Base-by-base conservation (phyloP, 2,113 vertebrate species). In the Baryphthengus martii region DNA sequence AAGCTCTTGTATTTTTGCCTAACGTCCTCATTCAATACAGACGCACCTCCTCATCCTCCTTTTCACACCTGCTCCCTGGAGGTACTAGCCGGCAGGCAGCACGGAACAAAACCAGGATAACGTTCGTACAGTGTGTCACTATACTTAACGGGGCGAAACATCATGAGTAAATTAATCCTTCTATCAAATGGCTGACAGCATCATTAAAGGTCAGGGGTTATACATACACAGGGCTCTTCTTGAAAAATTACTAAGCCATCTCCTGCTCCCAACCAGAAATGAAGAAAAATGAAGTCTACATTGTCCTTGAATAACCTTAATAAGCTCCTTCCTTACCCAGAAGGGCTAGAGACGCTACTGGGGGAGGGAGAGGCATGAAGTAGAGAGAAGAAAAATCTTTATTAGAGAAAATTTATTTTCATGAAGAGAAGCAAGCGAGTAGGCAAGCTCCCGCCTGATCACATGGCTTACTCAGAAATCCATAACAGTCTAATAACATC, bases 281-380 rank as follows among this genome's bases (percentile, higher is more conserved):
- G 33, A 74, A 39, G 35, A 85, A 67, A 93, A 90, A 80, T 50
- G 9, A 56, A 50, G 10, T 24, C 59, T 86, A 11, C 1, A 0
- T 4, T 73, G 31, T 18, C 74, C 78, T 59, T 55, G 33, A 61
- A 76, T 85, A 83, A 77, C 75, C 23, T 4, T 4, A 58, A 50
- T 35, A 67, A 89, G 23, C 44, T 26, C 29, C 39, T 70, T 39
- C 44, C 29, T 73, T 37, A 44, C 24, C 29, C 47, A 45, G 24
- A 40, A 87, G 39, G 9, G 47, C 58, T 45, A 21, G 4, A 88
- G 26, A 65, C 6, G 5, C 13, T 21, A 35, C 0, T 2, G 37
- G 13, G 5, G 3, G 3, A 7, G 19, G 19, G 7, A 2, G 17
- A 7, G 16, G 4, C 7, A 24, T 7, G 4, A n/a, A 31, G 26